Percentiles rank a stretch among this genome's conserved stretches.
These are phyloP conservation scores for Chrysoperla carnea DNA, from an alignment of 1,140 invertebrate genomes.

Conservation along the genomic window DNA sequence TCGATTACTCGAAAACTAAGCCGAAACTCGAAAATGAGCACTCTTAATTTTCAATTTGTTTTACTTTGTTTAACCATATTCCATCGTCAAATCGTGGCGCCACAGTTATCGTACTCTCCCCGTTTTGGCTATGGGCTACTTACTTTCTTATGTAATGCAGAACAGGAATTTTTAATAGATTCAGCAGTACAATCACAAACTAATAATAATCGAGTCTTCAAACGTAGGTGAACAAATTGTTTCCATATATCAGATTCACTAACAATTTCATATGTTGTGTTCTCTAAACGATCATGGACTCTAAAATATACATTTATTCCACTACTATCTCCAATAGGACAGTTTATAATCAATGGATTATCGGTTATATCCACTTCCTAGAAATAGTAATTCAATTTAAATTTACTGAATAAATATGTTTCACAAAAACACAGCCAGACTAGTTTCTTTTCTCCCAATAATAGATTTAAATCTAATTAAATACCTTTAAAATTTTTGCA, in stretches of 20 bases:
- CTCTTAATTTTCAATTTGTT: no score
- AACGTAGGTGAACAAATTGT: conserved; percentile 45
- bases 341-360: conserved; percentile 49
- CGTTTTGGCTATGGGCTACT: no score
- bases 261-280: conserved; percentile 38
- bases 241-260: conserved; percentile 37
- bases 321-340: conserved; percentile 28
- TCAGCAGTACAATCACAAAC: conserved; percentile 31
- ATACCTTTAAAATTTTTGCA: conserved; percentile 41
- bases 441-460: no score
- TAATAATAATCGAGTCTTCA: conserved; percentile 33
- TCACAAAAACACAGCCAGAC: no score
- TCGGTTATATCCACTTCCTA: conserved; percentile 57
- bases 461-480: no score
- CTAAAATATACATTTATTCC: conserved; percentile 43
- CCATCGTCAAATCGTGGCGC: no score
- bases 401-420: no score
- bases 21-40: no score
- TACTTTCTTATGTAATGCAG: conserved; percentile 34
- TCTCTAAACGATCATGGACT: conserved; percentile 49
- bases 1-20: no score
- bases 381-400: conserved; percentile 13
- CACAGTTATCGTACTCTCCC: no score
- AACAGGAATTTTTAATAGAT: conserved; percentile 32
- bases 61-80: no score